Evolutionary conservation across 2,113 vertebrate genomes (phyloP), one percentile per base, ranked within the genome.

Genomic region (Silurus meridionalis): DNA sequence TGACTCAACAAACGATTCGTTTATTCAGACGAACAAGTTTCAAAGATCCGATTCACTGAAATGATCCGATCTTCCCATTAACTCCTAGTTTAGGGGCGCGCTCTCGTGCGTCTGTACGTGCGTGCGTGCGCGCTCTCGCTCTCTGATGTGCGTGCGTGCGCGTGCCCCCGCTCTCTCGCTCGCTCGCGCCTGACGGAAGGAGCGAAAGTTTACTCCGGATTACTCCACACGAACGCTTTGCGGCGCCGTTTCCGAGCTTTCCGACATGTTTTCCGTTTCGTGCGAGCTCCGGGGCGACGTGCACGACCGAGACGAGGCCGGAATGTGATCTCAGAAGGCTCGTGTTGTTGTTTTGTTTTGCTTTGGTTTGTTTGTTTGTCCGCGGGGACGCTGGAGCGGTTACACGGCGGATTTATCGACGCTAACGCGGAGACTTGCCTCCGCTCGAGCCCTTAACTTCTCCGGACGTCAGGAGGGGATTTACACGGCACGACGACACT

Each of bases 181-280:
- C 63, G 52, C 67, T 63, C 86, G 87, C 83, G 87, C 84, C 66
- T 64, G 83, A 83, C 87, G 85, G 80, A 88, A 84, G 80, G 84
- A 85, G 86, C 58, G 88, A 91, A 91, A 91, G 88, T 89, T 91
- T 90, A 85, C 66, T 21, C 50, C 67, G 72, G 85, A 88, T 85
- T 83, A 86, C 84, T 91, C 83, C 85, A 87, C 83, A 84, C 74
- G 67, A 84, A 86, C 83, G 60, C 84, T 75, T 72, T 23, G 19
- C 25, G 48, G 78, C 46, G 50, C 28, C 83, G 71, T 83, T 46
- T 61, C 25, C 17, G n/a, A 13, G 37, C 37, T 37, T 37, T 14
- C 37, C 60, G 61, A 66, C 21, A 15, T 82, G 58, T 66, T 53
- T 25, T 53, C 17, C 61, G 25, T 46, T 37, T 37, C 5, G 50